Conservation (phyloP, 2,888 invertebrate genomes). For the Diadegma fenestrale region DNA sequence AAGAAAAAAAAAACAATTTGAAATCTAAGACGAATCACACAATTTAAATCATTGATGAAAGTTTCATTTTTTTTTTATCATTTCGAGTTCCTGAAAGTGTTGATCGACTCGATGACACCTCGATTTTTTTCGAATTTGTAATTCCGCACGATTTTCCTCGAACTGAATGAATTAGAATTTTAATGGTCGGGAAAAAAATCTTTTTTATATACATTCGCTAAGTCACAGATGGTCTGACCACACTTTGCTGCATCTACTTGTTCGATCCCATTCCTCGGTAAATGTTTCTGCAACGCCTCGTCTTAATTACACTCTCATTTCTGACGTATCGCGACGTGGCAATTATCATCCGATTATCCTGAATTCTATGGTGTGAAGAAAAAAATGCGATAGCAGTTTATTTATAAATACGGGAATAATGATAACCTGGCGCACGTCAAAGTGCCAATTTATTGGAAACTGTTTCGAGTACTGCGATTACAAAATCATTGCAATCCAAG, state of each 20-base stretch:
- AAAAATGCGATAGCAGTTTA: conserved; percentile 3
- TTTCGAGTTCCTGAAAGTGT: neutral
- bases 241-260: conserved; percentile 51
- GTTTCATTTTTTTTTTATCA: no score
- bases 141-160: neutral
- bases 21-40: no score
- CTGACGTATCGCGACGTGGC: conserved; percentile 40
- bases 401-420: neutral
- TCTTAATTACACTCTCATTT: conserved; percentile 60
- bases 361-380: conserved; percentile 57
- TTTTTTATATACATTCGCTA: neutral
- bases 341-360: conserved; percentile 72
- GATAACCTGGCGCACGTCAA: neutral
- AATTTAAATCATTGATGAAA: no score
- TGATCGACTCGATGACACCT: neutral
- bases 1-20: no score
- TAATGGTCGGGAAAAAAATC: neutral
- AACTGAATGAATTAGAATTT: neutral
- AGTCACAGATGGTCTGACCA: conserved; percentile 35
- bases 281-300: conserved; percentile 27
- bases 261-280: conserved; percentile 59
- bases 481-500: conserved; percentile 2
- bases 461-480: conserved; percentile 38
- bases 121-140: no score
- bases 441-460: conserved; percentile 31